phyloP scores from a whole-genome alignment of 2,797 vertebrate genomes.

The Poecilia velifera region DNA sequence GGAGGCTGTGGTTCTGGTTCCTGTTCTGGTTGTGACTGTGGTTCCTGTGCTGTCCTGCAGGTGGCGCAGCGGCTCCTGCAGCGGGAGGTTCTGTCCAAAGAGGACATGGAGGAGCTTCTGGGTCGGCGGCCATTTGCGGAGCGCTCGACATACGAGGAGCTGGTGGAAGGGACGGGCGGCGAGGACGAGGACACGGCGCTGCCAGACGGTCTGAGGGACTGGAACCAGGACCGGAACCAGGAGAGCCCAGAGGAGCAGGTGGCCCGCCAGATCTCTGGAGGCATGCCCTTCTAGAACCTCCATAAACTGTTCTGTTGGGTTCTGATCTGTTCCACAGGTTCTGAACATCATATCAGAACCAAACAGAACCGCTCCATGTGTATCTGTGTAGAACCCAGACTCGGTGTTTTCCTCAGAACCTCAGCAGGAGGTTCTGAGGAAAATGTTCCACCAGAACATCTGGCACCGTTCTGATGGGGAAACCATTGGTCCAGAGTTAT shows the following conservation, averaged over 20 bases:
- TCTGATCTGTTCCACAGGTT: background rate
- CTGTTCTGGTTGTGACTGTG: background rate
- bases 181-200: constrained; percentile 93
- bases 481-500: background rate
- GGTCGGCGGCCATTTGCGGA: constrained; percentile 91
- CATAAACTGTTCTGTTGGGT: background rate
- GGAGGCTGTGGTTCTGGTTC: background rate
- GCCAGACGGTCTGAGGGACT: constrained; percentile 94
- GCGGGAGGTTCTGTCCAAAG: constrained; percentile 94
- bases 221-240: constrained; percentile 89
- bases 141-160: constrained; percentile 96
- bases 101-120: constrained; percentile 92
- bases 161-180: constrained; percentile 95
- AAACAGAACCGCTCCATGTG: background rate
- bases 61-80: constrained; percentile 92
- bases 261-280: constrained; percentile 83
- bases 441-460: background rate
- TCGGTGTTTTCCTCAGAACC: too few species aligned
- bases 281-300: constrained; percentile 83
- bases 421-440: background rate
- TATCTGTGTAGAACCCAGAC: too few species aligned
- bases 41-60: constrained; percentile 67
- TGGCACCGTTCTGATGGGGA: background rate
- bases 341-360: background rate
- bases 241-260: constrained; percentile 85